Base-by-base conservation (phyloP, 2,113 vertebrate genomes). In the Naja naja region DNA sequence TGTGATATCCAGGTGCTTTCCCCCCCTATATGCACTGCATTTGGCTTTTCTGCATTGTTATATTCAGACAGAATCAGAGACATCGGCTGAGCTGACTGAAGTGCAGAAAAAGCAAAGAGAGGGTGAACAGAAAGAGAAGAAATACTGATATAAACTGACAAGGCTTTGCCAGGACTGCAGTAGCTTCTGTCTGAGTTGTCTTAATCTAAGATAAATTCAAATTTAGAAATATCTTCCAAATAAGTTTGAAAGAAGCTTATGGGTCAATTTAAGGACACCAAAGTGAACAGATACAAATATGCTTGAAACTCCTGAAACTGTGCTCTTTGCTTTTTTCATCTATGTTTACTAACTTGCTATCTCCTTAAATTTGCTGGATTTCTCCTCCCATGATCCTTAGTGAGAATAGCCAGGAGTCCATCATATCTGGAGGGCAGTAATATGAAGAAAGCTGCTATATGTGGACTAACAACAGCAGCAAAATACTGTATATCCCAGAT, bases 401-500 rank as follows among this genome's bases (percentile, higher is more conserved):
- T 39, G 34, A 81, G 69, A 81, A 81, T 23, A 81, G 34, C 74
- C 74, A 81, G 74, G 34, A 22, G 74, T 43, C 34, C 74, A 81
- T 81, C 74, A 23, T 81, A 43, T 22, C 34, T 43, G 34, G 74
- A 81, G 74, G 74, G 74, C 18, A 81, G 74, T 39, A 81, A 43
- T 1, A 4, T 22, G 74, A 39, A 81, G 34, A 43, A n/a, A 81
- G 34, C 34, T 22, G 74, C 91, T 91, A 11, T 0, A 0, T 1
- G 2, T 27, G 52, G 90, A 64, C 81, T 95, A 94, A 90, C 0
- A 4, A 27, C 90, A 2, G 27, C 56, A 0, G 0, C 39, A 91
- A 95, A 96, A 96, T 81, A 81, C 34, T 10, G 18, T 43, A 81
- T 45, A 95, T 88, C 95, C 91, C 95, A 94, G 93, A 90, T 94